Conservation (phyloP, 1,140 invertebrate genomes). For the Zaprionus ornatus region DNA sequence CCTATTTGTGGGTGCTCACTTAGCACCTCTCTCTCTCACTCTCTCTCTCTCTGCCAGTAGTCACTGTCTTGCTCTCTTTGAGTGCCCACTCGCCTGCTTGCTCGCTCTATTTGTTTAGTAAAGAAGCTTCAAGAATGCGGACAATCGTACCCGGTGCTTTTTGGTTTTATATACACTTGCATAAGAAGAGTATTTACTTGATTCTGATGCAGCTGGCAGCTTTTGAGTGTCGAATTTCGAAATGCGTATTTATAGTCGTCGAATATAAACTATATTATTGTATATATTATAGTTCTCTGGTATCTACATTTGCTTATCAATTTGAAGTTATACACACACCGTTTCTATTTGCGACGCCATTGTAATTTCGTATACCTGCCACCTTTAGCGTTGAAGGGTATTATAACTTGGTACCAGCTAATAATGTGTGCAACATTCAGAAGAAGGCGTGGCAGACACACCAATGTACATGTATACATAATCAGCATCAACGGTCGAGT, state of each 20-base stretch:
- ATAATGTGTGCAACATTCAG: too few relatives aligned
- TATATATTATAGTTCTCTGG: background rate
- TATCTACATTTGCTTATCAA: constrained; percentile 3
- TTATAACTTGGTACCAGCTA: too few relatives aligned
- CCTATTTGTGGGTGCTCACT: constrained; percentile 34
- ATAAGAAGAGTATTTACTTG: constrained; percentile 6
- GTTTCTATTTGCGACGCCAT: constrained; percentile 21
- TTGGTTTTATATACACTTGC: constrained; percentile 32
- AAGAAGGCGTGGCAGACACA: too few relatives aligned
- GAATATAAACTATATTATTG: background rate
- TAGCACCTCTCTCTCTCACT: constrained; percentile 7
- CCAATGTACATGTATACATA: too few relatives aligned
- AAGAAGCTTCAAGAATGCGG: constrained; percentile 58
- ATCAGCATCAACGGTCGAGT: too few relatives aligned
- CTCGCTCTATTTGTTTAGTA: constrained; percentile 31
- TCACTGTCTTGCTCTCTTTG: constrained; percentile 4
- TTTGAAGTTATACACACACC: background rate
- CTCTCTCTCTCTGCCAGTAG: background rate
- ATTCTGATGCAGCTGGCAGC: constrained; percentile 12
- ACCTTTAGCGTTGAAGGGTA: too few relatives aligned
- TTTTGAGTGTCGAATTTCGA: background rate
- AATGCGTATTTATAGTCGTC: background rate
- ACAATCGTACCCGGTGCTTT: constrained; percentile 33
- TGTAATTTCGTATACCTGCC: background rate
- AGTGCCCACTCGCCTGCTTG: background rate